phyloP scores from a whole-genome alignment of 92 coral and sea anemone species.

The Meandrina meandrites region DNA sequence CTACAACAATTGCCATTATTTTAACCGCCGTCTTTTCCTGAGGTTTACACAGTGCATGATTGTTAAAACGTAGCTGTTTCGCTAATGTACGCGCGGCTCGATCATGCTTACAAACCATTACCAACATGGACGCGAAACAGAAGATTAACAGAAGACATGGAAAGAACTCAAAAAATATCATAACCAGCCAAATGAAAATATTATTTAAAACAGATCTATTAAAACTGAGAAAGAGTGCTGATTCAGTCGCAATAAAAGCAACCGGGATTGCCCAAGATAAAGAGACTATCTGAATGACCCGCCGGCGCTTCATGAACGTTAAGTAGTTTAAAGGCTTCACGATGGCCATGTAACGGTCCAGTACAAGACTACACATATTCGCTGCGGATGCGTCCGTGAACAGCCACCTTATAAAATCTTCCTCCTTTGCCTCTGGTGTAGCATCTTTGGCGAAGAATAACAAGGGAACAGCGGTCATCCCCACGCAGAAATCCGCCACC shows the following conservation, averaged over 20 bases:
- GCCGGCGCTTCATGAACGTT: not conserved
- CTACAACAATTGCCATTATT: not conserved
- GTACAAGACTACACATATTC: not conserved
- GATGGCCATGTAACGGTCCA: constrained; percentile 4
- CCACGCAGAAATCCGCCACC: constrained; percentile 20
- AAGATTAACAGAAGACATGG: constrained; percentile 5
- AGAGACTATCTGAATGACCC: not conserved
- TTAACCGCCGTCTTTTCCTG: not conserved
- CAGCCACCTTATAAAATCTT: not conserved
- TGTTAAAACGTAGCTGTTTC: constrained; percentile 2
- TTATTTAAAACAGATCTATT: not conserved
- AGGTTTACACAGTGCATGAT: not conserved
- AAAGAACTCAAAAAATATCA: not conserved
- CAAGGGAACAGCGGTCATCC: not conserved
- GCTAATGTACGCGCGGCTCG: not conserved
- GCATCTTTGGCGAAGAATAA: not conserved
- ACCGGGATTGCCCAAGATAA: constrained; percentile 4
- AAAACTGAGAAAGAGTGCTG: not conserved
- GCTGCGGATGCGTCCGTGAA: not conserved
- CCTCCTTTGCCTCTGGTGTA: not conserved
- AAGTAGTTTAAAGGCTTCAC: constrained; percentile 3
- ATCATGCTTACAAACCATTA: not conserved
- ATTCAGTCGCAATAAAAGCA: not conserved
- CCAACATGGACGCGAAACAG: not conserved
- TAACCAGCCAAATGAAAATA: not conserved